Evolutionary conservation across 2,797 vertebrate species (phyloP), one percentile per base, ranked within the genome.

Genomic region (Geotrypetes seraphini): DNA sequence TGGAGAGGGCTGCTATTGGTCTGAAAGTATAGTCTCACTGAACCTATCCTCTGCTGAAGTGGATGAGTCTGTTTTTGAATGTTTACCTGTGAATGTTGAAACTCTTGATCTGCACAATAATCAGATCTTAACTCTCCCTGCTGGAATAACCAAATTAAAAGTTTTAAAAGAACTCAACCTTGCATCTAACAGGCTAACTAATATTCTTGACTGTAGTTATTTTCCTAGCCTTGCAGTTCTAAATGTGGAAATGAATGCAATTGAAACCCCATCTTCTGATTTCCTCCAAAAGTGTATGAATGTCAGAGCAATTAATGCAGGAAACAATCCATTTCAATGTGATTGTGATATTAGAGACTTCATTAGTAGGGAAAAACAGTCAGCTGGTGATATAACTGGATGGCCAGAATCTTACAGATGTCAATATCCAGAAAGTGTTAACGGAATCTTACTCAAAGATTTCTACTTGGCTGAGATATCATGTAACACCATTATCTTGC

Each of bases 371-470:
- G 44, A 48, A 47, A 12, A 38, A 42, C 31, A 3, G 20, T 8
- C 53, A 3, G 30, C 33, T 20, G 16, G 77, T 28, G 36, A 64
- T 31, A 31, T 90, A 21, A 8, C 39, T 3, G 65, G 31, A n/a
- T 96, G 92, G 91, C 91, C 91, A 1, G 25, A 11, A 1, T 64
- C 42, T 0, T 93, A 93, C 23, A 5, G 4, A 12, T 97, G 92
- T 47, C 71, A 54, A 36, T 85, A 86, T 51, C 90, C 92, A 1
- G 75, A 83, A 2, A 40, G 26, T 2, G 12, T 56, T 12, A 80
- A 46, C 32, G 65, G 80, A 10, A 54, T 28, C 1, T 43, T 12
- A 10, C 60, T 96, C 15, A 61, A 66, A 51, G 61, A 79, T 25
- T 71, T 89, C 19, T 59, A 37, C 2, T 15, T 91, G 25, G 55